These are phyloP conservation scores for Mixornis gularis DNA, from an alignment of 2,113 vertebrate genomes.

Conservation along the genomic window DNA sequence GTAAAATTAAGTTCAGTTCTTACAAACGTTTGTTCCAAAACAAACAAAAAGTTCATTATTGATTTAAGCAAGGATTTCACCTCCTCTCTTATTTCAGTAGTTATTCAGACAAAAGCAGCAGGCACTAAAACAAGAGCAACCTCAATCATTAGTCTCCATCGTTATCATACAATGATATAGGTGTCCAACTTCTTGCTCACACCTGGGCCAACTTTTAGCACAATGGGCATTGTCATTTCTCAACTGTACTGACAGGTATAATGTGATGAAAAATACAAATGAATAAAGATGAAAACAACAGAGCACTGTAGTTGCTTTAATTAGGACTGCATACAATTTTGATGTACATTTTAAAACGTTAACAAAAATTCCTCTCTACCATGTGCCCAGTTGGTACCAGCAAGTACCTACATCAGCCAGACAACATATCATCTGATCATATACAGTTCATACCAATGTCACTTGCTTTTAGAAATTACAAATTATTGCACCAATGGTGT, in stretches of 20 bases:
- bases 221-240: not conserved
- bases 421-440: fast-evolving
- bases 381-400: not conserved
- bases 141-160: not conserved
- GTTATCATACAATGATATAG: not conserved
- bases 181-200: not conserved
- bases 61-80: not conserved
- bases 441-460: not conserved
- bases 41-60: not conserved
- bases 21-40: not conserved
- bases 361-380: not conserved
- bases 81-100: not conserved
- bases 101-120: not conserved
- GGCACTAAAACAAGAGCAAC: not conserved
- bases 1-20: not conserved
- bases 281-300: not conserved
- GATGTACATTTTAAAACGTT: fast-evolving
- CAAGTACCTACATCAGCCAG: not conserved
- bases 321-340: not conserved
- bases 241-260: not conserved
- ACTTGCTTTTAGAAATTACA: not conserved
- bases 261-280: not conserved
- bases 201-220: not conserved
- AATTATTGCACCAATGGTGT: not conserved
- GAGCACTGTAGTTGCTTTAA: not conserved